phyloP scores from a whole-genome alignment of 2,888 invertebrate genomes.

The Limnephilus marmoratus region DNA sequence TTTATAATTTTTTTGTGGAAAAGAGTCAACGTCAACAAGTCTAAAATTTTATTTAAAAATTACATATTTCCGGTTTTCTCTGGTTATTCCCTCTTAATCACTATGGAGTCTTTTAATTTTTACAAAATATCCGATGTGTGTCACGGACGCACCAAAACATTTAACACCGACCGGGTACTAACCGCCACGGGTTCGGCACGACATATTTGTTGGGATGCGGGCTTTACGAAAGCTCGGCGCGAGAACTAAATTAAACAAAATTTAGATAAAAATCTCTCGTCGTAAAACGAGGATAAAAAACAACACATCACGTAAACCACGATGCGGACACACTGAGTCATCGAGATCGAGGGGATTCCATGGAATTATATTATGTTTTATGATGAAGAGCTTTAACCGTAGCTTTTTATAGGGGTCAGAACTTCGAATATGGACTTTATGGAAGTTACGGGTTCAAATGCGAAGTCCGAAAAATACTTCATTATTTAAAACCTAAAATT shows the following conservation, averaged over 20 bases:
- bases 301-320: constrained; percentile 39
- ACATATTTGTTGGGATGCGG: constrained; percentile 63
- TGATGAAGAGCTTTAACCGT: background rate
- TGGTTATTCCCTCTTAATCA: too few species aligned
- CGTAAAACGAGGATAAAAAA: constrained; percentile 58
- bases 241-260: constrained; percentile 65
- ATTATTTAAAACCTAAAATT: too few species aligned
- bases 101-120: background rate
- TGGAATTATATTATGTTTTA: background rate
- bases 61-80: too few species aligned
- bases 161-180: background rate
- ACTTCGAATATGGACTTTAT: too few species aligned
- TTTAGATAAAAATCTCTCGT: constrained; percentile 65
- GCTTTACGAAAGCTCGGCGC: constrained; percentile 57
- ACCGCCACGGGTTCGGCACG: constrained; percentile 30
- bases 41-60: too few species aligned
- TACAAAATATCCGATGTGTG: background rate
- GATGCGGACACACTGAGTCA: constrained; percentile 41
- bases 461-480: too few species aligned
- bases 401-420: background rate
- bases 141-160: background rate
- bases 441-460: background rate
- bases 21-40: too few species aligned
- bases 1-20: too few species aligned
- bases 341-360: background rate